Evolutionary conservation across 2,113 vertebrate genomes (phyloP), one percentile per base, ranked within the genome.

Genomic region (Hemichromis elongatus): DNA sequence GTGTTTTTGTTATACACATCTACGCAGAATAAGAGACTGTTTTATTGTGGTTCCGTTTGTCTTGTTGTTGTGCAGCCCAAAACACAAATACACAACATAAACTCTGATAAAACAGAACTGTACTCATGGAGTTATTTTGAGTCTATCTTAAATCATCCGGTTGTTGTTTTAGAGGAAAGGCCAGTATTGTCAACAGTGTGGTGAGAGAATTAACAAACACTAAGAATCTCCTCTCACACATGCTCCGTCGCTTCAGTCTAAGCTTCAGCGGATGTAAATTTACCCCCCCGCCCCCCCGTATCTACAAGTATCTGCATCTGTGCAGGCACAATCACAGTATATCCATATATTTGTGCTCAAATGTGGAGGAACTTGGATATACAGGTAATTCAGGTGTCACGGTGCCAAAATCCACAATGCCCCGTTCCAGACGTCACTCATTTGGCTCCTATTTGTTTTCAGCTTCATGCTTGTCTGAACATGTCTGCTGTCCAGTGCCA

Each of bases 401-500:
- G 0, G 50, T 53, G 88, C 88, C 70, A 89, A 89, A 16, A 79
- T 79, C 61, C 37, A 87, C 85, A 87, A 11, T 14, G 79, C 59
- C 40, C 10, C 1, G 18, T 19, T 79, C 85, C 85, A 90, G 73
- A 86, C 37, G 24, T 86, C 70, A 88, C 68, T 88, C 86, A 79
- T 81, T 82, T 63, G 19, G 70, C 54, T 82, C 19, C n/a, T 81
- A 79, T 88, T 79, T 86, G 84, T 84, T 90, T 90, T 90, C 19
- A 5, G 61, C 68, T 79, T 66, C 26, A 84, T 24, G 33, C 73
- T 80, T 45, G 81, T 86, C 83, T 80, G 79, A 87, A 66, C 79
- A 6, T n/a, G 63, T 79, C 78, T 81, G 33, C 57, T 24, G 79
- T 82, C 59, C 79, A 56, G 79, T 61, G 47, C 73, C 63, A 55